Evolutionary conservation across 2,888 invertebrate species (phyloP), one percentile per base, ranked within the genome.

Genomic region (Theretra japonica): DNA sequence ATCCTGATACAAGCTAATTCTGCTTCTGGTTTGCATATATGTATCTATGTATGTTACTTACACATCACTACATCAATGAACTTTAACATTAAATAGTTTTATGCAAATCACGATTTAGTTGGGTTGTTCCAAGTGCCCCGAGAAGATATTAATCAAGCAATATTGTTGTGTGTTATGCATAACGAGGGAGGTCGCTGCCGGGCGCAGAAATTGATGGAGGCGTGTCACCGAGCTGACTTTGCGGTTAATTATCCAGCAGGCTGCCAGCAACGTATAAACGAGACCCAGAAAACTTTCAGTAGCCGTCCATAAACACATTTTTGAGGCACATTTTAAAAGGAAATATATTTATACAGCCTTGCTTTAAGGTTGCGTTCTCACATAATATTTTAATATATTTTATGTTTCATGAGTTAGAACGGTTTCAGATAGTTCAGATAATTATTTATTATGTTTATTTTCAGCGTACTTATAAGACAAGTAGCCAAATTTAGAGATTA

Each of bases 121-220:
- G 79, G 87, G 84, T 83, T 86, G 85, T 87, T 88, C 79, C 87
- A 87, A 90, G 90, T 87, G 88, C 84, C 84, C 81, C 79, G 80
- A 83, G 86, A 85, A 88, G 86, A 85, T 91, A 93, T 93, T 92
- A 93, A 93, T 93, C 92, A 93, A 82, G 83, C 88, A 87, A 92
- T 91, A 92, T 90, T 92, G 92, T 92, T 90, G 87, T 87, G 84
- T 87, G 88, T 88, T 87, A 88, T 87, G 88, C 85, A 87, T 87
- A 88, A 88, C 87, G 86, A 85, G 85, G 76, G 78, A 79, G 77
- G 80, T 73, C 75, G 82, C 78, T 76, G 86, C 86, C 80, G 81
- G 78, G 82, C 77, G 83, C 78, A 86, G 86, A 88, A 90, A 93
- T 93, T 93, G 91, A 93, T 92, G 91, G 86, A 89, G 88, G 80